Percentiles rank a stretch among this genome's conserved stretches.
Conservation (phyloP, 2,113 vertebrate species). For the Hippocampus mohnikei region DNA sequence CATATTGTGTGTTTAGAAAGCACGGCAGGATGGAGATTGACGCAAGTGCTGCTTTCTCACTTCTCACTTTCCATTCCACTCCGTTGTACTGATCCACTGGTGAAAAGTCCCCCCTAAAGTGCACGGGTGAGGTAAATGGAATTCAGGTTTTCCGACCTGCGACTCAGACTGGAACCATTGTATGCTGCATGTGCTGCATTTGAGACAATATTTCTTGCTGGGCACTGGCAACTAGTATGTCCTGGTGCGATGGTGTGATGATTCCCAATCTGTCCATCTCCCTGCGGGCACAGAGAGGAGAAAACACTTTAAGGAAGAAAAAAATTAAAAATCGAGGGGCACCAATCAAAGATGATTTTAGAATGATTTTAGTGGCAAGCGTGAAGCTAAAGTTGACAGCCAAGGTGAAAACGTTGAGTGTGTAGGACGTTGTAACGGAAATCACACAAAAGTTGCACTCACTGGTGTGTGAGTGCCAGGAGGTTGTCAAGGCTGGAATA, state of each 20-base stretch:
- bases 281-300: slow-evolving; percentile 58
- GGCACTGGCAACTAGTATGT: slow-evolving; percentile 87
- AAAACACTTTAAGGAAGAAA: not conserved
- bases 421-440: not conserved
- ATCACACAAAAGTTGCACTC: slow-evolving; percentile 69
- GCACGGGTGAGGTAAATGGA: slow-evolving; percentile 99
- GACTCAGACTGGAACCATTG: slow-evolving; percentile 96
- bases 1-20: slow-evolving; percentile 43
- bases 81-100: slow-evolving; percentile 43
- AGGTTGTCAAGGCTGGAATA: slow-evolving; percentile 91
- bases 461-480: slow-evolving; percentile 97
- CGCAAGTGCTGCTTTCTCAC: slow-evolving; percentile 68
- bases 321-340: no score
- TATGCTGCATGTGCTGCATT: slow-evolving; percentile 96
- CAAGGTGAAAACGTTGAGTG: not conserved
- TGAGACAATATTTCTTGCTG: slow-evolving; percentile 93
- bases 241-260: slow-evolving; percentile 84
- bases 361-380: no score
- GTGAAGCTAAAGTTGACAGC: not conserved
- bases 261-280: slow-evolving; percentile 93
- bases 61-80: slow-evolving; percentile 19
- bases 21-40: slow-evolving; percentile 52
- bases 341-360: no score
- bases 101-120: slow-evolving; percentile 86
- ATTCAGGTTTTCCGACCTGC: slow-evolving; percentile 64